Percentiles rank a stretch among this genome's conserved stretches.
Evolutionary conservation across 2,888 invertebrate genomes (phyloP).

Genomic region (Aleiodes alternator): DNA sequence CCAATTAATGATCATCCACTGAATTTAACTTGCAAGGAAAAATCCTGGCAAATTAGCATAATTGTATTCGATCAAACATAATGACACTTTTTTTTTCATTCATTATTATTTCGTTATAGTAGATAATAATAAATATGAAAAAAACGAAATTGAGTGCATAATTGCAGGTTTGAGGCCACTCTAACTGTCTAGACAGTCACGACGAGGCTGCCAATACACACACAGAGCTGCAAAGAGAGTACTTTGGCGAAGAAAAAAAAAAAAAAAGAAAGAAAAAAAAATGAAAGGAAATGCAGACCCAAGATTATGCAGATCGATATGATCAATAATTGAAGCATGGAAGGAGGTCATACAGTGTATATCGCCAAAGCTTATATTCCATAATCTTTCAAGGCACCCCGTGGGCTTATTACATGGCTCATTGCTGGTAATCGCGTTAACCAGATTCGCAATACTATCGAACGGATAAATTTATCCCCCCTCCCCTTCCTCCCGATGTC

Average conservation of each 20-base stretch:
- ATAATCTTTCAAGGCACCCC: constrained; percentile 62
- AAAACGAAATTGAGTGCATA: too few relatives aligned
- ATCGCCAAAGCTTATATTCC: constrained; percentile 49
- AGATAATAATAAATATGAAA: too few relatives aligned
- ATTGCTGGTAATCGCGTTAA: constrained; percentile 65
- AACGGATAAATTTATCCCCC: too few relatives aligned
- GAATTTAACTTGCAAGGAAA: not conserved
- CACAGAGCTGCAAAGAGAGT: not conserved
- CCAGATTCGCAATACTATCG: constrained; percentile 30
- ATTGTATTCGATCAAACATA: constrained; percentile 2
- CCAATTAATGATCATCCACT: not conserved
- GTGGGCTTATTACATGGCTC: constrained; percentile 57
- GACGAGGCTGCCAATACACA: too few relatives aligned
- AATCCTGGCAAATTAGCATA: constrained; percentile 24
- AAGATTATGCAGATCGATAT: constrained; percentile 44
- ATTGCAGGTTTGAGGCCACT: too few relatives aligned
- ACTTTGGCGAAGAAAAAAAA: not conserved
- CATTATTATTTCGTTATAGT: too few relatives aligned
- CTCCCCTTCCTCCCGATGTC: too few relatives aligned
- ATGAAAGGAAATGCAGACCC: not conserved
- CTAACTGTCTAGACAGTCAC: too few relatives aligned
- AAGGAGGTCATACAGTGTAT: constrained; percentile 56
- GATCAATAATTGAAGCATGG: constrained; percentile 61
- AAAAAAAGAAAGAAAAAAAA: not conserved
- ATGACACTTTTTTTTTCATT: too few relatives aligned